Conservation (phyloP, 2,113 vertebrate species). For the Silurus asotus region DNA sequence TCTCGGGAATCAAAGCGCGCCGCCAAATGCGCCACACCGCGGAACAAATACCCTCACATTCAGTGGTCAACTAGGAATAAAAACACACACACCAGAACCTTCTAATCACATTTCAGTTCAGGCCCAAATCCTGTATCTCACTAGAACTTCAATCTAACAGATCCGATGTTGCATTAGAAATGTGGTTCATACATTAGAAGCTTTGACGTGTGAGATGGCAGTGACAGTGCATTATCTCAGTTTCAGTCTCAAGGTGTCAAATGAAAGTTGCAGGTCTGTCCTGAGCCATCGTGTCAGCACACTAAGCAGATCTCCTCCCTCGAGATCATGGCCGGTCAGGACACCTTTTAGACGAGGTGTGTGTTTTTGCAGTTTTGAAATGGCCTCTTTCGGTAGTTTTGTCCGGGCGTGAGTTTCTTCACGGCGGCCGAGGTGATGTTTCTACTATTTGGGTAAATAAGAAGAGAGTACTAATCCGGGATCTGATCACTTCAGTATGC, state of each 20-base stretch:
- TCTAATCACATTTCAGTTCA: conserved; percentile 47
- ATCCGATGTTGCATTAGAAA: not conserved
- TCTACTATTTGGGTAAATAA: conserved; percentile 52
- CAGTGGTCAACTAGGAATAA: conserved; percentile 41
- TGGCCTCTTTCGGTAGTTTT: conserved; percentile 40
- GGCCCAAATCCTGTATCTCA: not conserved
- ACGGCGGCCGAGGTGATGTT: conserved; percentile 50
- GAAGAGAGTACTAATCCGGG: conserved; percentile 51
- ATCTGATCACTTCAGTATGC: conserved; percentile 35
- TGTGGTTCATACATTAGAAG: not conserved
- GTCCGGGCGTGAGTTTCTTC: conserved; percentile 64
- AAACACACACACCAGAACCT: conserved; percentile 8
- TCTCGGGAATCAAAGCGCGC: conserved; percentile 63
- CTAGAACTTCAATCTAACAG: conserved; percentile 15
- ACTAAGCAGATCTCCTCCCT: conserved; percentile 58
- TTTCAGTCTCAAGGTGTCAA: conserved; percentile 53
- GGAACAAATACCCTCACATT: conserved; percentile 64
- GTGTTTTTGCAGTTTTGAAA: conserved; percentile 60
- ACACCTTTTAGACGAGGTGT: conserved; percentile 56
- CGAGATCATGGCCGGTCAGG: conserved; percentile 10
- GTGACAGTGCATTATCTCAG: conserved; percentile 32
- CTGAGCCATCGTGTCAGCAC: conserved; percentile 56
- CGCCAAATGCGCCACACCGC: conserved; percentile 67
- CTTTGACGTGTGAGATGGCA: not conserved
- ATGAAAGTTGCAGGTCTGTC: conserved; percentile 39